Base-by-base conservation (phyloP, 2,888 invertebrate species). In the Terebella lapidaria region DNA sequence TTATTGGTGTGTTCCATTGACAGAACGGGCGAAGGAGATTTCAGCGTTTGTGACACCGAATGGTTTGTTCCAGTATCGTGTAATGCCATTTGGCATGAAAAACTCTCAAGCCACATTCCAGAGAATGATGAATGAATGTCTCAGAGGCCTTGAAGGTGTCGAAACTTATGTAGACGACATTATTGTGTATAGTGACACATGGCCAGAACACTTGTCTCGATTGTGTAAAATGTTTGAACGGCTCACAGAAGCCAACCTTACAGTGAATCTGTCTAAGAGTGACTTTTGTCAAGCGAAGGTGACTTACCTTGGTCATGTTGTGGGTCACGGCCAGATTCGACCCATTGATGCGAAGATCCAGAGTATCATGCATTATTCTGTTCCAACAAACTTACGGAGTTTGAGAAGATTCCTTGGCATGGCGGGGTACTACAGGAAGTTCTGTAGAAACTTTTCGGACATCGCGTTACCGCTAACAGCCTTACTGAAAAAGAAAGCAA, bases 1-100 rank as follows among this genome's bases (percentile, higher is more conserved):
- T 1, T 66, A 64, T 29, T 64, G 55, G 59, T 45, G 29, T 26
- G 57, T 70, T 18, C 67, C 67, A n/a, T 49, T 49, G 49, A n/a
- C 49, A 5, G 49, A 49, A 5, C 10, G 5, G 22, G 49, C 10
- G 22, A 49, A 49, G 24, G 49, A 49, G 22, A 49, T 49, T 5
- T 49, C 5, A n/a, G 49, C 49, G 5, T 22, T 49, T 49, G 49
- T 49, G 10, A 49, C 49, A 10, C 24, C 49, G 5, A 24, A 49
- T 49, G 49, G 49, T 20, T 49, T 49, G 24, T 49, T n/a, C 22
- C 24, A 49, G 10, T 10, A 49, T 24, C 10, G 22, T 10, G 49
- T 49, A 49, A 49, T 49, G 49, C 49, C 49, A 10, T 49, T 49
- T 49, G 24, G 18, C 10, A 10, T 22, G 24, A 49, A 49, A 22